Base-by-base conservation (phyloP, 2,888 invertebrate genomes). In the Orchesella flavescens region DNA sequence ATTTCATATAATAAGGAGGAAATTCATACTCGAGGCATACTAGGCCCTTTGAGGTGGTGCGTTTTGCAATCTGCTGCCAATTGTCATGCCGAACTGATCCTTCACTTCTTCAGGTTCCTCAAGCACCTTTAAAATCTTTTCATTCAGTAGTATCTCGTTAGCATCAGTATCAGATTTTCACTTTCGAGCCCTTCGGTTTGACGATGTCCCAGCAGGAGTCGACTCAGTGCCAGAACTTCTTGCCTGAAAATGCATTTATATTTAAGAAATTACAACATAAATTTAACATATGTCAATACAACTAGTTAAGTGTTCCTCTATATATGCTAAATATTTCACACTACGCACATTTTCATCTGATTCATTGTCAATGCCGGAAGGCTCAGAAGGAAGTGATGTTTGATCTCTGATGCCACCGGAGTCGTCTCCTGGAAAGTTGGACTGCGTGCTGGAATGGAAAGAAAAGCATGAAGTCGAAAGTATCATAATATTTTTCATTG, bases 51-150 rank as follows among this genome's bases (percentile, higher is more conserved):
- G 63, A 7, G n/a, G 19, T 15, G 66, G 2, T 15, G 17, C 1
- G 2, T 57, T 68, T 10, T 53, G 3, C 17, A 57, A n/a, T n/a
- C n/a, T 68, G 0, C 7, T 23, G 21, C 44, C 5, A 19, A 65
- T n/a, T 4, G 44, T 46, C 74, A 59, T 59, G 0, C 78, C 69
- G 19, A 49, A 46, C 13, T 46, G 7, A 15, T 78, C 78, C 24
- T 59, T 43, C 0, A 5, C 17, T 43, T 77, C 43, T 10, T 46
- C 69, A 5, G 78, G 53, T 2, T 71, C 43, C 24, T 71, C 43
- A 1, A 78, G 61, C 4, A 78, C 23, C 49, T 78, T 61, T 0
- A 78, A 3, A 12, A 78, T 78, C 3, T 59, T 34, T 12, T 75
- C 74, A 63, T 61, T 44, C 1, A 69, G 4, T 4, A 59, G 17